Evolutionary conservation across 2,113 vertebrate genomes (phyloP).

Genomic region (Oncorhynchus masou): DNA sequence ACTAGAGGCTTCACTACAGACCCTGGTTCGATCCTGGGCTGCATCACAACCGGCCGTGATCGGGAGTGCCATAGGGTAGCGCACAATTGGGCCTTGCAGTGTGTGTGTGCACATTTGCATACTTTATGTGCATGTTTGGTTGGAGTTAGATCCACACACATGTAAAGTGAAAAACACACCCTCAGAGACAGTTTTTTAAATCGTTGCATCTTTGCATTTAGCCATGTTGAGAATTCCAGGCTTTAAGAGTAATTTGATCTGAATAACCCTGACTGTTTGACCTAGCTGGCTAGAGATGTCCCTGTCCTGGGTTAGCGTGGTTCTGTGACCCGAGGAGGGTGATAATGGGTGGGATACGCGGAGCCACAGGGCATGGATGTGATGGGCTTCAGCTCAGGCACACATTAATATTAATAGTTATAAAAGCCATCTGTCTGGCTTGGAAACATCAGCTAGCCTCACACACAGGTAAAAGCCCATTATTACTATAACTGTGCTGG

Average conservation of each 20-base stretch:
- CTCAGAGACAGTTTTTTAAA: too few relatives aligned
- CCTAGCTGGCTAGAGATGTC: too few relatives aligned
- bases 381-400: slow-evolving; percentile 65
- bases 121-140: neutral
- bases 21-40: too few relatives aligned
- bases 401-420: slow-evolving; percentile 82
- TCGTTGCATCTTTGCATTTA: too few relatives aligned
- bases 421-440: slow-evolving; percentile 55
- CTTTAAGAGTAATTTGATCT: slow-evolving; percentile 49
- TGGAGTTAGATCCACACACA: too few relatives aligned
- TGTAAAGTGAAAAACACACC: too few relatives aligned
- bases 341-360: slow-evolving; percentile 73
- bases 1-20: too few relatives aligned
- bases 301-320: slow-evolving; percentile 18
- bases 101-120: neutral
- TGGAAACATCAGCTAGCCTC: slow-evolving; percentile 60
- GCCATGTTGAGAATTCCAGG: neutral
- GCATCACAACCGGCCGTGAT: too few relatives aligned
- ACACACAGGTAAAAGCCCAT: slow-evolving; percentile 78
- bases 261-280: slow-evolving; percentile 37
- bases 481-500: slow-evolving; percentile 65
- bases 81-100: too few relatives aligned
- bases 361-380: slow-evolving; percentile 62
- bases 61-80: too few relatives aligned
- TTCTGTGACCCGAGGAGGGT: slow-evolving; percentile 54